A percentile compares a stretch with the other conserved stretches of the same genome.
Conservation (phyloP, 2,888 invertebrate genomes). For the Dromius quadrimaculatus region DNA sequence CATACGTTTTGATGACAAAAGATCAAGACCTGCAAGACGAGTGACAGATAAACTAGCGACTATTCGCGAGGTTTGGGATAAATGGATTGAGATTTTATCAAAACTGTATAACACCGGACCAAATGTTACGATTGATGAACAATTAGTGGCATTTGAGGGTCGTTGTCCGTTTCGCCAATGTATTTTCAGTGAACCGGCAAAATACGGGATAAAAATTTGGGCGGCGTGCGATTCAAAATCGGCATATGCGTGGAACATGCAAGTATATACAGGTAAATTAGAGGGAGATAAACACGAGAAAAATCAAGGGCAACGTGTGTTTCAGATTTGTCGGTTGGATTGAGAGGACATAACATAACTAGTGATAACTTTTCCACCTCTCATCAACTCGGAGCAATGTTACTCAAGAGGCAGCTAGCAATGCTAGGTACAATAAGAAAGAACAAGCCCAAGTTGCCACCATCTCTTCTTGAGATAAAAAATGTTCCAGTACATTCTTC, state of each 20-base stretch:
- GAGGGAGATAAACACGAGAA: slow-evolving; percentile 40
- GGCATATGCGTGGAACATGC: not conserved
- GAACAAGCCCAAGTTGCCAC: slow-evolving; percentile 14
- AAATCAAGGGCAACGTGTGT: slow-evolving; percentile 49
- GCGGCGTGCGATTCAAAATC: not conserved
- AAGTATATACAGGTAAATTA: slow-evolving; percentile 42
- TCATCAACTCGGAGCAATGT: slow-evolving; percentile 38
- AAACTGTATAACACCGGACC: slow-evolving; percentile 39
- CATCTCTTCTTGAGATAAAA: not conserved
- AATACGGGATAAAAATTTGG: slow-evolving; percentile 7
- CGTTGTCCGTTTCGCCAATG: slow-evolving; percentile 46
- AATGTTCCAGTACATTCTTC: slow-evolving; percentile 17
- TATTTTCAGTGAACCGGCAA: slow-evolving; percentile 10
- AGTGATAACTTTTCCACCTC: slow-evolving; percentile 49
- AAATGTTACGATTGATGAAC: slow-evolving; percentile 47
- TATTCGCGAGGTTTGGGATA: slow-evolving; percentile 40
- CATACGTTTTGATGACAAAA: slow-evolving; percentile 28
- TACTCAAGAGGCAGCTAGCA: slow-evolving; percentile 46
- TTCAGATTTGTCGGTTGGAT: slow-evolving; percentile 36
- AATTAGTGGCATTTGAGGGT: slow-evolving; percentile 38
- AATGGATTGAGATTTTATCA: slow-evolving; percentile 44
- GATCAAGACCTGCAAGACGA: slow-evolving; percentile 9
- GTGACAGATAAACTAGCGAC: slow-evolving; percentile 20
- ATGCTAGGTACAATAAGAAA: slow-evolving; percentile 46
- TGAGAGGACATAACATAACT: slow-evolving; percentile 38